Conservation (phyloP, 2,888 invertebrate genomes). For the Eupithecia exiguata region DNA sequence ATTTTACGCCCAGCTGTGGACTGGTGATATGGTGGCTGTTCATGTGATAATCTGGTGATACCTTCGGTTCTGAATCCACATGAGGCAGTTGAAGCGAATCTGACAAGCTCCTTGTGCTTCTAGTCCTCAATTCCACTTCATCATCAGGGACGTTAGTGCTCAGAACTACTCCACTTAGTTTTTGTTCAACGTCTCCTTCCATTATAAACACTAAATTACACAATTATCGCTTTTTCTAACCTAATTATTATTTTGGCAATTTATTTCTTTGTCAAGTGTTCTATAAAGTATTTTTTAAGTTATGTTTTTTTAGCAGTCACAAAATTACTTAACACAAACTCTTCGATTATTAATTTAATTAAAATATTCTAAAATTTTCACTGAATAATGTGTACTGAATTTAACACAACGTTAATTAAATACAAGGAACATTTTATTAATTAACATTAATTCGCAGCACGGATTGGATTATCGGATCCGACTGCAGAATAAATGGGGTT, state of each 20-base stretch:
- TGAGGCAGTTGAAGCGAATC: not conserved
- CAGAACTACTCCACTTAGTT: not conserved
- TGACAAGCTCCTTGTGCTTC: not conserved
- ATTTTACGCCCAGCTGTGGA: too few species aligned
- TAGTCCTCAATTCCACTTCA: conserved; percentile 12
- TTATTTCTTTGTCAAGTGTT: too few species aligned
- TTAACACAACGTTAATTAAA: not conserved
- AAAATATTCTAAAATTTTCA: not conserved
- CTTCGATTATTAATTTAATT: not conserved
- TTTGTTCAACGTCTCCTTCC: conserved; percentile 14
- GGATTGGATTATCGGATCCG: not conserved
- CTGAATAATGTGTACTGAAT: too few species aligned
- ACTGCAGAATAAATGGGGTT: not conserved
- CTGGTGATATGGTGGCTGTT: too few species aligned
- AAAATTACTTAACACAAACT: not conserved
- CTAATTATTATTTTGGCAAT: too few species aligned
- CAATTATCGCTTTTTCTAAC: not conserved
- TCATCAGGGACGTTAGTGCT: conserved; percentile 13
- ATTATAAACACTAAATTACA: not conserved
- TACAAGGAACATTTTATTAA: too few species aligned
- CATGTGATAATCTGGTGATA: not conserved
- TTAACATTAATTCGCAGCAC: not conserved
- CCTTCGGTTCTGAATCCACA: conserved; percentile 5
- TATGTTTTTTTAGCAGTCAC: not conserved
- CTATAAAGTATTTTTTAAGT: too few species aligned